phyloP scores from a whole-genome alignment of 2,888 invertebrate genomes.

The Anthophora plumipes region DNA sequence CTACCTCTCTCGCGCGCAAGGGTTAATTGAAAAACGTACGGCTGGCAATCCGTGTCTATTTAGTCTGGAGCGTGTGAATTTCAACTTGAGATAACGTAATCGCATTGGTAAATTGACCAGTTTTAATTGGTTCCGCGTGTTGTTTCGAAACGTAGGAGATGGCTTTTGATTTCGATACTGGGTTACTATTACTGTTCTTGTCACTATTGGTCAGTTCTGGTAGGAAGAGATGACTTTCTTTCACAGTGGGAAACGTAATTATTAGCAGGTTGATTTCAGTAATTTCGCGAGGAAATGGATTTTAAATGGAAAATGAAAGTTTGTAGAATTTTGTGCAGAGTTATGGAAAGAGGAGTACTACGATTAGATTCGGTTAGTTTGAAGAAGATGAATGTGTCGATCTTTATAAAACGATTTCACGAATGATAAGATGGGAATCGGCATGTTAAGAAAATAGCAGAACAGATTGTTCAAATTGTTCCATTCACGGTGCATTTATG shows the following conservation, averaged over 20 bases:
- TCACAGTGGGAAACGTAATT: too few relatives aligned
- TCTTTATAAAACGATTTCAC: not conserved
- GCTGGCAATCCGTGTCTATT: not conserved
- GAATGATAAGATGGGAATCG: constrained; percentile 1
- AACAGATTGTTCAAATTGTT: not conserved
- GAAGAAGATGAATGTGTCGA: not conserved
- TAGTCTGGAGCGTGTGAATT: constrained; percentile 3
- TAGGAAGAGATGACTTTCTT: too few relatives aligned
- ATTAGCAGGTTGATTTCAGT: too few relatives aligned
- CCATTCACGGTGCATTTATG: not conserved
- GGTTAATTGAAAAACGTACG: constrained; percentile 43
- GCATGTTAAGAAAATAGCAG: constrained; percentile 14
- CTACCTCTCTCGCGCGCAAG: not conserved
- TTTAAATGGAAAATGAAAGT: not conserved
- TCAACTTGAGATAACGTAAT: not conserved
- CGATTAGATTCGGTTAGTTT: too few relatives aligned
- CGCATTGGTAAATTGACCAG: not conserved
- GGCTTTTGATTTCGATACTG: too few relatives aligned
- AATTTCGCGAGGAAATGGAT: not conserved
- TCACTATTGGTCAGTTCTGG: too few relatives aligned
- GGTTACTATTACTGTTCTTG: too few relatives aligned
- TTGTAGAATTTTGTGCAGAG: not conserved
- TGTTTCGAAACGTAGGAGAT: not conserved
- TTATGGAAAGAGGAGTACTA: not conserved
- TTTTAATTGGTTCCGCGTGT: not conserved